phyloP scores from a whole-genome alignment of 2,113 vertebrate genomes.

The Acanthisitta chloris region DNA sequence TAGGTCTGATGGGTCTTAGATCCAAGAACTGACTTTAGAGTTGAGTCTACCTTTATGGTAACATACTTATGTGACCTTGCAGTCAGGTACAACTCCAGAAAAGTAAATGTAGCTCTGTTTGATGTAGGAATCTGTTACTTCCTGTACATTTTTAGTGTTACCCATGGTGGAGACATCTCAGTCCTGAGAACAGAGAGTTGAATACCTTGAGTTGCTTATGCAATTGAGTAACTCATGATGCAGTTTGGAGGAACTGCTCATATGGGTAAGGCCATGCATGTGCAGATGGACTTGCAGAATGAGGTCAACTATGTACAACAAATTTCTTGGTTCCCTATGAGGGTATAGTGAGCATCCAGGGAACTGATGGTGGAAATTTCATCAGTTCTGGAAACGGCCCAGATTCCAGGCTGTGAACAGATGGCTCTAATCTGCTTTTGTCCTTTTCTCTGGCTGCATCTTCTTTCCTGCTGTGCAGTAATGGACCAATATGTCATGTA shows the following conservation, averaged over 20 bases:
- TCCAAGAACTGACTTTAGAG: not conserved
- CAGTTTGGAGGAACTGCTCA: not conserved
- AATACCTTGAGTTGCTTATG: not conserved
- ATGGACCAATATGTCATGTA: not conserved
- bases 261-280: not conserved
- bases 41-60: not conserved
- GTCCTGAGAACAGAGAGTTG: not conserved
- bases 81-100: not conserved
- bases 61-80: not conserved
- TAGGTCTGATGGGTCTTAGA: not conserved
- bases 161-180: not conserved
- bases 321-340: not conserved
- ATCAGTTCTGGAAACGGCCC: not conserved
- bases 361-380: not conserved
- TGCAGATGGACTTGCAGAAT: slow-evolving; percentile 10
- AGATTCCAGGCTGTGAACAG: slow-evolving; percentile 36
- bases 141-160: not conserved
- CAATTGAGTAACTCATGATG: not conserved
- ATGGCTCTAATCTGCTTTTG: slow-evolving; percentile 62
- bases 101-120: not conserved
- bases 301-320: not conserved
- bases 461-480: slow-evolving; percentile 37
- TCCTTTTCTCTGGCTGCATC: slow-evolving; percentile 29
- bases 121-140: not conserved
- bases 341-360: not conserved